These are phyloP conservation scores for Ormyrus labotus DNA, from an alignment of 2,888 invertebrate species.

Conservation along the genomic window DNA sequence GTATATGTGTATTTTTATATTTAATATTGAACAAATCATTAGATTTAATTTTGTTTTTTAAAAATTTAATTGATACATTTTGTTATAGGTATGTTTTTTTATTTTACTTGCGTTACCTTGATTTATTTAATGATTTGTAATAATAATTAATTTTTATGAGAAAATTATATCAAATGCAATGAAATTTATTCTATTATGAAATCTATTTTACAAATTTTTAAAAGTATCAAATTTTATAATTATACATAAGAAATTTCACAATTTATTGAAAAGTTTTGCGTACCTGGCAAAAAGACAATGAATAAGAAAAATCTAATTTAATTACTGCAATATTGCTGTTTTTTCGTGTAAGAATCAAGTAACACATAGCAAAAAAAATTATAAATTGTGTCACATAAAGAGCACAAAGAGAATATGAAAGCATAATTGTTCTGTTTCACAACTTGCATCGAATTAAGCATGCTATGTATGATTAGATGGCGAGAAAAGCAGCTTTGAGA, in stretches of 20 bases:
- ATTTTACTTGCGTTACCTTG: too few species aligned
- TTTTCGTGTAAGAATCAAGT: slow-evolving; percentile 8
- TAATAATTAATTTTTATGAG: too few species aligned
- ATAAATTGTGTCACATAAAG: not conserved
- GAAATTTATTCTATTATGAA: too few species aligned
- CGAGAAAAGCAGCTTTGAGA: slow-evolving; percentile 14
- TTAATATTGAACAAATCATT: not conserved
- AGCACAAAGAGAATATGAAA: slow-evolving; percentile 30
- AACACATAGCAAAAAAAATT: slow-evolving; percentile 3
- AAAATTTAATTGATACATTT: not conserved
- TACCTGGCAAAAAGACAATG: slow-evolving; percentile 31
- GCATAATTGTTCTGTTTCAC: slow-evolving; percentile 7
- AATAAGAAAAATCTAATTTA: not conserved
- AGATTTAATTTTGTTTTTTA: not conserved
- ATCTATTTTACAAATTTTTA: too few species aligned
- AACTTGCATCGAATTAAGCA: slow-evolving; percentile 10
- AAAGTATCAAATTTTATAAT: too few species aligned
- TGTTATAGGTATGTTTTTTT: too few species aligned
- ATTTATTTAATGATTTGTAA: too few species aligned
- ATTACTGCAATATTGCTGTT: slow-evolving; percentile 19
- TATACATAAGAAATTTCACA: not conserved
- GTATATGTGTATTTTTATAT: not conserved
- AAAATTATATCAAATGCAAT: too few species aligned
- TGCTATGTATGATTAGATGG: slow-evolving; percentile 15
- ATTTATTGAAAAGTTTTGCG: slow-evolving; percentile 21